Base-by-base conservation (phyloP, 1,140 invertebrate genomes). In the Drosophila virilis region DNA sequence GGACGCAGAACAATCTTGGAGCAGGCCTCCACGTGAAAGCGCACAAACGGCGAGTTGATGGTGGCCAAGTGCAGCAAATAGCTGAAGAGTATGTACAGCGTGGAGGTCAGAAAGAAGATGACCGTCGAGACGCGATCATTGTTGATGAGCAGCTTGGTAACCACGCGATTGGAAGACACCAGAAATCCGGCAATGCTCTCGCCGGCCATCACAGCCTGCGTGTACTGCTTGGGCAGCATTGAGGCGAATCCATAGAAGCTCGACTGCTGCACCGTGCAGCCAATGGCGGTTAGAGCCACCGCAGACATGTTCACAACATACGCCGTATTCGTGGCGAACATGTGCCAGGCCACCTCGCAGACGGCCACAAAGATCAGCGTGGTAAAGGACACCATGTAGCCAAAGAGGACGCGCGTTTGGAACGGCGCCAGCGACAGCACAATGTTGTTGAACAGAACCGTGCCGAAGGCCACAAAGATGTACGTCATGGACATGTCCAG, bases 201-300 rank as follows among this genome's bases (percentile, higher is more conserved):
- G 58, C 97, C 97, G 13, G 96, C 96, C 97, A 98, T 98, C 0
- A 98, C 97, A 57, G 97, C 97, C 91, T 98, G 97, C 0, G 97
- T 98, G 85, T 98, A 98, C 17, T 92, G 80, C 64, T 95, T 95
- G 13, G 97, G 97, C 61, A 98, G 93, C 95, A 98, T 98, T 66
- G 97, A 97, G 2, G 97, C 97, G 89, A 97, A 98, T 8, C 97
- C 97, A 92, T 98, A 98, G 93, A 98, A 98, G 92, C 97, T 98
- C 0, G 97, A 97, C 93, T 98, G 97, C 92, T 98, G 97, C 50
- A 98, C 96, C 94, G 90, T 61, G 88, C 97, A 98, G 12, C 97
- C 97, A 60, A 98, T 94, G 10, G 97, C 96, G 0, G 98, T 96
- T 38, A 97, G 93, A 5, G 96, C 96, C 5, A 98, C 96, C 6